phyloP scores from a whole-genome alignment of 2,113 vertebrate species.

The Triplophysa tibetana region DNA sequence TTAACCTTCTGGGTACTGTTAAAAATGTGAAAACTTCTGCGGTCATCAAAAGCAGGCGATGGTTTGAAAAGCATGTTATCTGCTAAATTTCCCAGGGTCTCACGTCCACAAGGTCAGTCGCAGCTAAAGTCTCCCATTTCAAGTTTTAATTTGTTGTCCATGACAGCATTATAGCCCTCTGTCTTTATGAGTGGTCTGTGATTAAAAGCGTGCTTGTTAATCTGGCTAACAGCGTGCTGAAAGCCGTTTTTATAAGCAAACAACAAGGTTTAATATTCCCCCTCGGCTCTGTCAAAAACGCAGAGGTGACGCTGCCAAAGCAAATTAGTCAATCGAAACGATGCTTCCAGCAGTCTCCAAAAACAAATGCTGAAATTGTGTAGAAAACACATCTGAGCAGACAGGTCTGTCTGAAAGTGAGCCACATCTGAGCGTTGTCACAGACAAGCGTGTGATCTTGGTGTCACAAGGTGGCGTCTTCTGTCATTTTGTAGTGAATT shows the following conservation, averaged over 20 bases:
- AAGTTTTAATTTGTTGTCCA: not conserved
- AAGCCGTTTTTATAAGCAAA: constrained; percentile 46
- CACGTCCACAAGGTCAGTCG: not conserved
- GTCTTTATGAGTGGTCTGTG: not conserved
- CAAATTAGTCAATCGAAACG: constrained; percentile 62
- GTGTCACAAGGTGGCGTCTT: not conserved
- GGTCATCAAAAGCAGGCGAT: not conserved
- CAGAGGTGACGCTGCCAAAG: constrained; percentile 52
- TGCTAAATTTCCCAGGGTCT: not conserved
- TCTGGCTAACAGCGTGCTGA: constrained; percentile 15
- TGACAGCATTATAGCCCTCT: constrained; percentile 12
- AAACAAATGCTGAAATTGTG: constrained; percentile 56
- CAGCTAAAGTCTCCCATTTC: not conserved
- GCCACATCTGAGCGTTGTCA: not conserved
- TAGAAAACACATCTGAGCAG: constrained; percentile 39
- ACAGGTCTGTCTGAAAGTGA: constrained; percentile 52
- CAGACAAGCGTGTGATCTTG: not conserved
- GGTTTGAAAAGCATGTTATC: not conserved
- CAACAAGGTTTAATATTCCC: constrained; percentile 56
- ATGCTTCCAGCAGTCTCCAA: constrained; percentile 59
- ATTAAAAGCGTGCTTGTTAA: constrained; percentile 29
- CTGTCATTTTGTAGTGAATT: not conserved
- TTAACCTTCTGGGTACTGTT: not conserved
- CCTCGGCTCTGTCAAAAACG: constrained; percentile 58
- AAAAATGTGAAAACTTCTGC: not conserved